Conservation (phyloP, 2,797 vertebrate genomes). For the Spatula versicolor region DNA sequence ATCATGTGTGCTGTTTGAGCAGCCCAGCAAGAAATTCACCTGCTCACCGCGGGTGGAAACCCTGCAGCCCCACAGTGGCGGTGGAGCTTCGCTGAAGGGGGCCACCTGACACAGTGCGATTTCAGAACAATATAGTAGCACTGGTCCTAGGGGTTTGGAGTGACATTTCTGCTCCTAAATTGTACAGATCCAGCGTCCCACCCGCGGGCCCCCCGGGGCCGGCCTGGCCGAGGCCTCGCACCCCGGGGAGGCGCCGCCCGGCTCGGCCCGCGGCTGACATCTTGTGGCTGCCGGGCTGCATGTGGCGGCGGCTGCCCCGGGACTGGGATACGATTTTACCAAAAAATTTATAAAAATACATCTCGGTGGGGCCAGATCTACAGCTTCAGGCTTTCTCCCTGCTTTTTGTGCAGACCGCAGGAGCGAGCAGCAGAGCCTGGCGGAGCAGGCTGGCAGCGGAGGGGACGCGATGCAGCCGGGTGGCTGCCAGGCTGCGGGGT, state of each 20-base stretch:
- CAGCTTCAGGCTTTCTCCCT: not conserved
- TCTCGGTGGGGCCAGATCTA: not conserved
- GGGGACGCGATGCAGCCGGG: slow-evolving; percentile 37
- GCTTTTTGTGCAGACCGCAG: not conserved
- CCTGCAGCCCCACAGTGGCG: not conserved
- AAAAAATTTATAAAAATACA: not conserved
- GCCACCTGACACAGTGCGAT: rapidly evolving
- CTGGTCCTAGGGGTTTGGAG: rapidly evolving
- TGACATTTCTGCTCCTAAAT: not conserved
- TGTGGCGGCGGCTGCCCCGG: not conserved
- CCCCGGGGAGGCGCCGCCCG: not conserved
- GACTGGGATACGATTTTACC: no score
- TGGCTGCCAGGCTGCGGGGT: slow-evolving; percentile 60
- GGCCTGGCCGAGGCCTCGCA: rapidly evolving
- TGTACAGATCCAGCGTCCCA: not conserved
- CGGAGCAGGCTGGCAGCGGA: slow-evolving; percentile 49
- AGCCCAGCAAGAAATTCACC: not conserved
- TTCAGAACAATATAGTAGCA: rapidly evolving
- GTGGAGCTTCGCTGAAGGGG: no score
- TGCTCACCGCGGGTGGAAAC: rapidly evolving
- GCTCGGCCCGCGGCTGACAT: slow-evolving; percentile 73
- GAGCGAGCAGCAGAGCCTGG: slow-evolving; percentile 42
- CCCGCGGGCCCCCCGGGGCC: no score
- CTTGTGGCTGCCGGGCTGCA: slow-evolving; percentile 25
- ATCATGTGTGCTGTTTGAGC: rapidly evolving